Evolutionary conservation across 2,797 vertebrate genomes (phyloP).

Genomic region (Craterocephalus amniculus): DNA sequence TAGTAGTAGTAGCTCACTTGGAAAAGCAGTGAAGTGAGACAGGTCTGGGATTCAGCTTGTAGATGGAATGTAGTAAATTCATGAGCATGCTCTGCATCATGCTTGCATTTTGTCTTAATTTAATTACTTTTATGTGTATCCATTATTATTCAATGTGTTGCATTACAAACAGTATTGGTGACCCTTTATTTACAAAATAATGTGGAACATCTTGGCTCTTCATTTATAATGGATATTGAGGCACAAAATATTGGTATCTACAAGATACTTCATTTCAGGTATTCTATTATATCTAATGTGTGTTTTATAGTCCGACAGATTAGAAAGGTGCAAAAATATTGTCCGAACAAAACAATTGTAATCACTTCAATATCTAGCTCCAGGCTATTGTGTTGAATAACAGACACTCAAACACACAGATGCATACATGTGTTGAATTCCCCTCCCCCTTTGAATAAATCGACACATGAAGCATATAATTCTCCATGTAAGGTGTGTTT

Average conservation of each 20-base stretch:
- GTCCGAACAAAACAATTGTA: slow-evolving; percentile 26
- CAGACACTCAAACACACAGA: slow-evolving; percentile 61
- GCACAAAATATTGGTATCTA: neutral
- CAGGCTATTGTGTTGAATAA: slow-evolving; percentile 69
- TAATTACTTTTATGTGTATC: slow-evolving; percentile 18
- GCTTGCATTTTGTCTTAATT: slow-evolving; percentile 43
- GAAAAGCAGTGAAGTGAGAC: slow-evolving; percentile 51
- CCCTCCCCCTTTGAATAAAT: slow-evolving; percentile 75
- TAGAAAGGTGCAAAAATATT: slow-evolving; percentile 28
- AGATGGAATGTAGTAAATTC: slow-evolving; percentile 34
- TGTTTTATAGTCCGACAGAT: slow-evolving; percentile 7
- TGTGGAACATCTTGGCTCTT: neutral
- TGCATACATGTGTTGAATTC: slow-evolving; percentile 46
- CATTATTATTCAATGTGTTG: slow-evolving; percentile 32
- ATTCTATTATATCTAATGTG: neutral
- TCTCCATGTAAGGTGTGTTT: slow-evolving; percentile 80
- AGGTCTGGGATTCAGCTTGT: slow-evolving; percentile 36
- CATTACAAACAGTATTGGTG: slow-evolving; percentile 15
- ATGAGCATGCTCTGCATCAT: slow-evolving; percentile 35
- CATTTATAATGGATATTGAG: neutral
- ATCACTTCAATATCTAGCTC: slow-evolving; percentile 59
- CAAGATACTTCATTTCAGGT: slow-evolving; percentile 8
- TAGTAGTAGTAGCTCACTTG: no score
- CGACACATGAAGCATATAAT: slow-evolving; percentile 81
- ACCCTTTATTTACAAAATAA: neutral